A percentile compares a stretch with the other conserved stretches of the same genome.
Conservation (phyloP, 2,797 vertebrate genomes). For the Aphelocoma californica region DNA sequence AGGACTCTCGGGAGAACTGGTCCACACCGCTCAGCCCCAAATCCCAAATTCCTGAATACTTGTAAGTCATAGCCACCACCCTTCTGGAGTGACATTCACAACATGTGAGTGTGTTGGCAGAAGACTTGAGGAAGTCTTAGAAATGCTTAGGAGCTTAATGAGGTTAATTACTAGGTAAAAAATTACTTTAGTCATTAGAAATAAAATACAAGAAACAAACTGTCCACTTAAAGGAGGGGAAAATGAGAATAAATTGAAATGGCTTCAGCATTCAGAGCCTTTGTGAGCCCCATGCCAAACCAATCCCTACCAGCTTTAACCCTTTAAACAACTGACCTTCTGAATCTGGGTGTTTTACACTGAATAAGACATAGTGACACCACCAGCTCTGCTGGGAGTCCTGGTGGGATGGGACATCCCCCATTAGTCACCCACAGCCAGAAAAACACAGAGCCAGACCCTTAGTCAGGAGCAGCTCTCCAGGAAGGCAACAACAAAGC, state of each 20-base stretch:
- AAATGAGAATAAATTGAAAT: background rate
- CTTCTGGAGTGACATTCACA: background rate
- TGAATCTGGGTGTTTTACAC: background rate
- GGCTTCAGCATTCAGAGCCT: background rate
- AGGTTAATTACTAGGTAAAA: background rate
- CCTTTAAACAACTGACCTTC: background rate
- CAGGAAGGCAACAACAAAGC: background rate
- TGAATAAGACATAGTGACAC: background rate
- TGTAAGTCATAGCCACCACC: background rate
- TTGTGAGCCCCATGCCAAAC: background rate
- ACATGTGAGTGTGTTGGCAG: fast-evolving
- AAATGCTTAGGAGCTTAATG: background rate
- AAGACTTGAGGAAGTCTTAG: background rate
- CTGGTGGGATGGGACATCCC: background rate
- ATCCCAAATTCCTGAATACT: background rate
- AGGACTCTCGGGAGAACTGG: background rate
- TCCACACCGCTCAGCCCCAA: background rate
- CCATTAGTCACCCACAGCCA: background rate
- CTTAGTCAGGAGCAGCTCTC: background rate
- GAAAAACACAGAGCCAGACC: background rate
- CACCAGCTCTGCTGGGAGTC: background rate
- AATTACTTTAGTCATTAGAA: background rate
- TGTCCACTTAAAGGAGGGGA: background rate
- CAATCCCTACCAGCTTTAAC: background rate
- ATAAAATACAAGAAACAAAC: background rate